Evolutionary conservation across 2,797 vertebrate species (phyloP).

Genomic region (Enteromius paludinosus): DNA sequence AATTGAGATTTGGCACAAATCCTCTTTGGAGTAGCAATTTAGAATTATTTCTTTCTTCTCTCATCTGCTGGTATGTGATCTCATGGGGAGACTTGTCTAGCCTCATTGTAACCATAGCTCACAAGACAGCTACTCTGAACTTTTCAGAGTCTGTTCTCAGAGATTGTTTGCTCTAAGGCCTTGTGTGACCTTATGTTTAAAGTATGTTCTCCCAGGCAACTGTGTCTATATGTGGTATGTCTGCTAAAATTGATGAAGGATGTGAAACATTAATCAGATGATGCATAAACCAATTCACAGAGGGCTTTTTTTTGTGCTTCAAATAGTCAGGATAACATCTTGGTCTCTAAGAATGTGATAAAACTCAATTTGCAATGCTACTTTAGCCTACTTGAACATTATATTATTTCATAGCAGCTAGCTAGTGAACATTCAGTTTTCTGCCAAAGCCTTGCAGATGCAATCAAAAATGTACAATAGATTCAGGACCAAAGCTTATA

Average conservation of each 20-base stretch:
- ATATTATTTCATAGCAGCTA: constrained; percentile 44
- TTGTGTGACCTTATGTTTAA: constrained; percentile 22
- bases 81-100: constrained; percentile 4
- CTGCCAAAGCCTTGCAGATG: constrained; percentile 58
- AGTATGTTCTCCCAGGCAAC: constrained; percentile 28
- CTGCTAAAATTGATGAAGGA: constrained; percentile 34
- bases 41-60: constrained; percentile 16
- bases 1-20: constrained; percentile 66
- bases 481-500: constrained; percentile 49
- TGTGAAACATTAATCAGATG: constrained; percentile 7
- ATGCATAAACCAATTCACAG: constrained; percentile 38
- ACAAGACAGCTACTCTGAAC: constrained; percentile 11
- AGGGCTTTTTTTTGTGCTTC: constrained; percentile 61
- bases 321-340: constrained; percentile 43
- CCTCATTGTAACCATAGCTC: constrained; percentile 20
- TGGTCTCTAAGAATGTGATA: constrained; percentile 44
- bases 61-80: constrained; percentile 46
- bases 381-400: constrained; percentile 38
- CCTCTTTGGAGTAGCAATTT: constrained; percentile 41
- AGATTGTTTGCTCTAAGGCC: constrained; percentile 23
- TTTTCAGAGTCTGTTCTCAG: constrained; percentile 13
- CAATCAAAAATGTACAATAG: constrained; percentile 48
- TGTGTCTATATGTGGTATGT: constrained; percentile 31
- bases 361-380: constrained; percentile 45
- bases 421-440: constrained; percentile 51